Conservation (phyloP, 2,888 invertebrate species). For the Drosophila testacea region DNA sequence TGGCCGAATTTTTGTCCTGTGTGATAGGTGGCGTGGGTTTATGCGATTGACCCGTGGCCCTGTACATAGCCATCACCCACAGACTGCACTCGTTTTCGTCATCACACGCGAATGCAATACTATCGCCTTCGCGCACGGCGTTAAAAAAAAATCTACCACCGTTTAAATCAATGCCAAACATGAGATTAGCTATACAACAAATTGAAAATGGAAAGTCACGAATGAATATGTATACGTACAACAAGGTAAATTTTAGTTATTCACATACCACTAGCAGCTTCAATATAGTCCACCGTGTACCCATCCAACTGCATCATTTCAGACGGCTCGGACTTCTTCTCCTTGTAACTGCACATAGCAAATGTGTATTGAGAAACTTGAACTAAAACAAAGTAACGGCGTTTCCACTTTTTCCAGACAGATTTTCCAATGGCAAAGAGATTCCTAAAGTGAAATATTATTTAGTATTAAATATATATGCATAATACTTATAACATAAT, state of each 20-base stretch:
- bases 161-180: constrained; percentile 97
- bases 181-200: constrained; percentile 90
- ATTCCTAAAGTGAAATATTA: constrained; percentile 86
- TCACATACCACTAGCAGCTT: constrained; percentile 94
- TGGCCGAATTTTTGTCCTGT: constrained; percentile 93
- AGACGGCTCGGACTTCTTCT: constrained; percentile 99
- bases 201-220: background rate
- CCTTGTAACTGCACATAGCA: constrained; percentile 99
- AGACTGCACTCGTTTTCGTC: constrained; percentile 99
- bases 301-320: constrained; percentile 99
- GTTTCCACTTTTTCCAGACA: constrained; percentile 99
- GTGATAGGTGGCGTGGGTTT: constrained; percentile 98
- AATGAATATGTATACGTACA: background rate
- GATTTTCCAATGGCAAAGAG: constrained; percentile 97
- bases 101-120: constrained; percentile 97
- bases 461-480: background rate
- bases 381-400: constrained; percentile 98
- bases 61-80: constrained; percentile 99
- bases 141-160: constrained; percentile 99
- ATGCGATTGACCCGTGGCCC: constrained; percentile 99
- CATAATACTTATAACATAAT: background rate
- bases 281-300: constrained; percentile 99
- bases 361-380: constrained; percentile 99
- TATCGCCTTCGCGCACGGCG: constrained; percentile 99
- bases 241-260: background rate